Percentiles rank a stretch among this genome's conserved stretches.
phyloP scores from a whole-genome alignment of 1,140 invertebrate species.

The Bombus sibiricus region DNA sequence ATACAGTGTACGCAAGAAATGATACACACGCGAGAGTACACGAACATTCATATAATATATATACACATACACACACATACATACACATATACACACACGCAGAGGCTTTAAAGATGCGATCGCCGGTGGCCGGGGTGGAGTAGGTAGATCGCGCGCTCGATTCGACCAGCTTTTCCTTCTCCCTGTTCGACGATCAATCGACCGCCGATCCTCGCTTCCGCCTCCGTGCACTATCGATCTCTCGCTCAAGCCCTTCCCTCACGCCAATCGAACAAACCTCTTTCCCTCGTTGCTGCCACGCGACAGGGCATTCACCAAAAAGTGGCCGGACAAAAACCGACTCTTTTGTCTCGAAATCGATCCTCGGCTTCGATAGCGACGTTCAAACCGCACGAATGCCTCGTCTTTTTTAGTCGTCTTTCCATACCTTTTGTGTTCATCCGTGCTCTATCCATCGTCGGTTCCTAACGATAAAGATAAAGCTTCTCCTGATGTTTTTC shows the following conservation, averaged over 20 bases:
- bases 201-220: conserved; percentile 50
- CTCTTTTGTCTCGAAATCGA: conserved; percentile 37
- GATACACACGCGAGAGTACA: background rate
- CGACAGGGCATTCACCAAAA: conserved; percentile 46
- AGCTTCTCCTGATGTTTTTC: conserved; percentile 12
- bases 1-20: background rate
- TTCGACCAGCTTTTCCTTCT: conserved; percentile 46
- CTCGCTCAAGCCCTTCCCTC: conserved; percentile 53
- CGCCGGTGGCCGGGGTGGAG: conserved; percentile 53
- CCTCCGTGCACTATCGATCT: conserved; percentile 60
- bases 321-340: conserved; percentile 33
- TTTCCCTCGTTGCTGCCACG: conserved; percentile 35
- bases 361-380: conserved; percentile 16
- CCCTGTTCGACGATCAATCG: conserved; percentile 43
- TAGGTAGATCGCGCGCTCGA: conserved; percentile 56
- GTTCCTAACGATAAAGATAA: conserved; percentile 6
- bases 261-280: conserved; percentile 23
- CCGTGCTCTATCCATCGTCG: background rate
- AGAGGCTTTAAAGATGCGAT: conserved; percentile 67
- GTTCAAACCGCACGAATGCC: background rate
- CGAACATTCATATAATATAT: background rate
- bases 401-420: conserved; percentile 16
- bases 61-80: background rate
- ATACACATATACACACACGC: conserved; percentile 2
- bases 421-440: conserved; percentile 4